Base-by-base conservation (phyloP, 2,797 vertebrate species). In the Gallinago nigripennis region DNA sequence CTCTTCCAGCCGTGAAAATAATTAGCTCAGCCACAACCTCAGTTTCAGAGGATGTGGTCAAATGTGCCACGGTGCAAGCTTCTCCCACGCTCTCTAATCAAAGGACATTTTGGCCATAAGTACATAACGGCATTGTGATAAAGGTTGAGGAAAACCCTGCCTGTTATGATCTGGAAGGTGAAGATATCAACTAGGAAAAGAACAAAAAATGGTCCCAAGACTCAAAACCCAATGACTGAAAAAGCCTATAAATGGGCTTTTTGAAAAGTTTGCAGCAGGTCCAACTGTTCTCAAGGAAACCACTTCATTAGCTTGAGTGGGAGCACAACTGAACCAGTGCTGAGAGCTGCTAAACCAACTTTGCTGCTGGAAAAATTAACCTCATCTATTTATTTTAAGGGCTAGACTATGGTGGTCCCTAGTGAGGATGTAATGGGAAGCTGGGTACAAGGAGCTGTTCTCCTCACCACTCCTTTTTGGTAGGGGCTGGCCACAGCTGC, bases 21-120 rank as follows among this genome's bases (percentile, higher is more conserved):
- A 96, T 86, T 88, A 92, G 54, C 85, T 96, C 43, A 88, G 86
- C 84, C 94, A 91, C 82, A 94, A 58, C 69, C 77, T 83, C 72
- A 15, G 54, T 25, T 95, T 58, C 61, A 61, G 91, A 96, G 94
- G 94, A 96, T 96, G 92, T 96, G 92, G 94, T 94, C 84, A 90
- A 81, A 80, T 37, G 60, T 83, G 86, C 84, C 86, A 43, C 0
- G 4, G 57, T 54, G 60, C 50, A 43, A 8, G 9, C 65, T 86
- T 89, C 91, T 94, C 72, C 72, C 84, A 71, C 2, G 1, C 19
- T 80, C 76, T 78, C 61, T 77, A 92, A 91, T 35, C 79, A 65
- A 73, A 86, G 75, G 70, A 28, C 56, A 41, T 41, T 64, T 60
- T 6, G 56, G 86, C 76, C 35, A 0, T n/a, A 31, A 85, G 57